Percentiles rank a stretch among this genome's conserved stretches.
These are phyloP conservation scores for Diloba caeruleocephala DNA, from an alignment of 2,888 invertebrate species.

Conservation along the genomic window DNA sequence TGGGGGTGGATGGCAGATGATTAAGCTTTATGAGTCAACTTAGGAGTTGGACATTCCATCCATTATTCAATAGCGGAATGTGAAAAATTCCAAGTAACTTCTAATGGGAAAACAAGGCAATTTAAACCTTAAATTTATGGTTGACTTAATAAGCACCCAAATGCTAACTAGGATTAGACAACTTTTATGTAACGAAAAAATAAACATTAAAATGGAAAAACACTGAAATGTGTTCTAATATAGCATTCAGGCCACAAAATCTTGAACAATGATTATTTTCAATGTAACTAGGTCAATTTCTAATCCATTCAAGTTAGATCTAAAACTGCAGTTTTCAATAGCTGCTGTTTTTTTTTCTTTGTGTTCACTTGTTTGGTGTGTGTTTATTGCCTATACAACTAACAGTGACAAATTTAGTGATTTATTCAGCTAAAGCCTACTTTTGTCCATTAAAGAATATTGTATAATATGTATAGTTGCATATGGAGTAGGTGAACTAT, in stretches of 20 bases:
- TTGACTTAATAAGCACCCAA: not conserved
- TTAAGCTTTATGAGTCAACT: too few species aligned
- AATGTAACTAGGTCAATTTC: slow-evolving; percentile 75
- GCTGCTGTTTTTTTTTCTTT: slow-evolving; percentile 26
- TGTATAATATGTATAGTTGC: not conserved
- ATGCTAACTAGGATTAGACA: too few species aligned
- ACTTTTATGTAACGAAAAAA: not conserved
- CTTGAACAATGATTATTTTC: slow-evolving; percentile 64
- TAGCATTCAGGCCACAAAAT: slow-evolving; percentile 48
- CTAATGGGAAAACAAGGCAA: too few species aligned
- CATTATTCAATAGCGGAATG: too few species aligned
- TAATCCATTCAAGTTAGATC: slow-evolving; percentile 68
- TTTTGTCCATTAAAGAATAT: not conserved
- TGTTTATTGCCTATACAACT: slow-evolving; percentile 37
- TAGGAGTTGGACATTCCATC: too few species aligned
- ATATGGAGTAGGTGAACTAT: not conserved
- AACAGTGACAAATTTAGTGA: slow-evolving; percentile 28
- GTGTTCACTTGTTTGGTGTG: slow-evolving; percentile 17
- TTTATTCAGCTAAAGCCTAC: not conserved
- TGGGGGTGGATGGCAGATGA: too few species aligned
- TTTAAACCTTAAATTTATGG: not conserved
- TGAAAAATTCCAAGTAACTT: too few species aligned
- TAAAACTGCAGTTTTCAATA: slow-evolving; percentile 54
- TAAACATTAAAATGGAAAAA: not conserved
- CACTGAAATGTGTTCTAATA: slow-evolving; percentile 17